phyloP scores from a whole-genome alignment of 2,797 vertebrate genomes.

The Astyanax mexicanus region DNA sequence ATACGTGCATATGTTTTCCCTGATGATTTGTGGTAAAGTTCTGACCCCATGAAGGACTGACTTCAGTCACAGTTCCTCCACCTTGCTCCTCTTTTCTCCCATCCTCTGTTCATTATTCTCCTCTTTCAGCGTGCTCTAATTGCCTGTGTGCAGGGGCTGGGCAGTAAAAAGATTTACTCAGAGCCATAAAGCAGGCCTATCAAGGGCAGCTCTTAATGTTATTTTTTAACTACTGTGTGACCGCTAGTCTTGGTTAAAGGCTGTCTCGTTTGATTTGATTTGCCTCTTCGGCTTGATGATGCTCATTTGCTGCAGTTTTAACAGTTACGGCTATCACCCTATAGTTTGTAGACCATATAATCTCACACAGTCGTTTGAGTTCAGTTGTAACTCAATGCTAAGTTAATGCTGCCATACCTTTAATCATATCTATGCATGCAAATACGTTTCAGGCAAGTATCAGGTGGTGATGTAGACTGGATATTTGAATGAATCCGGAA shows the following conservation, averaged over 20 bases:
- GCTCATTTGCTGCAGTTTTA: background rate
- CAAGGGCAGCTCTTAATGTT: conserved; percentile 73
- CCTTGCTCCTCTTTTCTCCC: background rate
- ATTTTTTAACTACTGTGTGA: conserved; percentile 75
- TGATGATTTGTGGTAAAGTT: background rate
- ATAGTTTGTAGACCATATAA: conserved; percentile 1
- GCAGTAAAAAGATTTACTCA: conserved; percentile 81
- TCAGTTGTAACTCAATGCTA: background rate
- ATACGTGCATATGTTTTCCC: background rate
- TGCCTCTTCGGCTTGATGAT: background rate
- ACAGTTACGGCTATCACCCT: conserved; percentile 1
- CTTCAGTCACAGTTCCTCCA: background rate
- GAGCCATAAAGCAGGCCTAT: conserved; percentile 74
- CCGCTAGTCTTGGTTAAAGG: conserved; percentile 67
- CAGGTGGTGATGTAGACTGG: no score
- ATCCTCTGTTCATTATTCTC: conserved; percentile 5
- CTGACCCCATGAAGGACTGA: background rate
- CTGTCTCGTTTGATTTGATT: background rate
- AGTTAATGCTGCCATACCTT: background rate
- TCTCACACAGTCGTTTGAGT: background rate
- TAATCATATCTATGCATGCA: background rate
- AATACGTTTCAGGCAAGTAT: no score
- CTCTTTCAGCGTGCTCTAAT: conserved; percentile 1
- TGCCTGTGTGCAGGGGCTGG: conserved; percentile 52
- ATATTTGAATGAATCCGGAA: no score